A percentile compares a stretch with the other conserved stretches of the same genome.
Conservation (phyloP, 2,888 invertebrate genomes). For the Salticus scenicus region DNA sequence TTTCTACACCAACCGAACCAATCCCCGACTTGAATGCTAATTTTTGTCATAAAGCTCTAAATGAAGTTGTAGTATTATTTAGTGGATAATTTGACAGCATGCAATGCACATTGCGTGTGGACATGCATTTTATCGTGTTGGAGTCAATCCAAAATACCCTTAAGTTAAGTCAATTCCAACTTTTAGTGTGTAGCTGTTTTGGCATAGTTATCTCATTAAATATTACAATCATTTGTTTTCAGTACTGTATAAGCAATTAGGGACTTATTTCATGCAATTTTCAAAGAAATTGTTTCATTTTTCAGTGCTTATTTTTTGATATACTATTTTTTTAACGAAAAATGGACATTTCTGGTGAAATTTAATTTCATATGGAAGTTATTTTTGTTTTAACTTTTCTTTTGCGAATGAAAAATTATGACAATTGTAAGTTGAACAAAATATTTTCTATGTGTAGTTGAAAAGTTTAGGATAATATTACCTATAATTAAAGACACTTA, state of each 20-base stretch:
- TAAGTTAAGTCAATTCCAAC: background rate
- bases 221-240: background rate
- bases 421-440: no score
- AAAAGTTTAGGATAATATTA: no score
- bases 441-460: no score
- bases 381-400: no score
- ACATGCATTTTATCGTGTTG: slow-evolving; percentile 14
- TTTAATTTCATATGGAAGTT: no score
- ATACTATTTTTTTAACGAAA: no score
- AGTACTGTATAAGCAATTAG: background rate
- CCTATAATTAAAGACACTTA: no score
- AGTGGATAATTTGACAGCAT: slow-evolving; percentile 6
- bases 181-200: background rate
- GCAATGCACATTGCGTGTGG: background rate
- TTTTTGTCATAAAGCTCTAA: background rate
- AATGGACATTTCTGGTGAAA: no score
- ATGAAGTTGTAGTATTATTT: background rate
- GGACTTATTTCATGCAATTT: background rate
- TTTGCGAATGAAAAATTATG: no score
- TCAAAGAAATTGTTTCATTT: background rate
- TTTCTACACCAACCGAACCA: background rate
- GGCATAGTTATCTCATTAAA: background rate
- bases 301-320: background rate
- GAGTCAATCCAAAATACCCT: background rate
- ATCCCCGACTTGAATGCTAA: background rate